Evolutionary conservation across 2,113 vertebrate genomes (phyloP).

Genomic region (Paracanthobrama guichenoti): DNA sequence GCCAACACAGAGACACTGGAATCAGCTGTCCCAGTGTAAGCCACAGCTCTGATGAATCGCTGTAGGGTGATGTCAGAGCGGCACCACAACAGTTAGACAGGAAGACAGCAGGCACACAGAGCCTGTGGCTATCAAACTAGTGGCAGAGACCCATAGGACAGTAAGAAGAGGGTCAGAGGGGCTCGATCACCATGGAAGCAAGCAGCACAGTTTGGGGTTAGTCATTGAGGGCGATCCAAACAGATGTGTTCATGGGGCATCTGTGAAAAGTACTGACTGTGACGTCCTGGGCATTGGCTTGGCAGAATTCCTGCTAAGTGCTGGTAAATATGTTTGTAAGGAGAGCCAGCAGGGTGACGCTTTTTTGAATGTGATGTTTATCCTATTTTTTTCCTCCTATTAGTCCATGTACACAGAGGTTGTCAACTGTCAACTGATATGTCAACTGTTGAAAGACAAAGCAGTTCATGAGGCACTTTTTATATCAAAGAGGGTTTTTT

Average conservation of each 20-base stretch:
- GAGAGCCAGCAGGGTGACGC: neutral
- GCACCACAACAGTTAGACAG: slow-evolving; percentile 1
- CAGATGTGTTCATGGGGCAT: slow-evolving; percentile 20
- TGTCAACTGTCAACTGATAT: too few relatives aligned
- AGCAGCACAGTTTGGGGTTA: neutral
- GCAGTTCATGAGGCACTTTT: slow-evolving; percentile 52
- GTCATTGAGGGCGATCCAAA: neutral
- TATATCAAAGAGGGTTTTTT: slow-evolving; percentile 43
- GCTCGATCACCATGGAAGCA: slow-evolving; percentile 1
- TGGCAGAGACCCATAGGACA: neutral
- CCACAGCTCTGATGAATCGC: slow-evolving; percentile 9
- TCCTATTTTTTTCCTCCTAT: neutral
- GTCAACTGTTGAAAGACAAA: slow-evolving; percentile 22
- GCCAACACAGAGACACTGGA: neutral
- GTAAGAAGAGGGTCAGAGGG: neutral
- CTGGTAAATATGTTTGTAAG: slow-evolving; percentile 23
- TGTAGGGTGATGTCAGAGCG: neutral
- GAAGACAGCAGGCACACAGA: slow-evolving; percentile 10
- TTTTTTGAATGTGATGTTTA: slow-evolving; percentile 23
- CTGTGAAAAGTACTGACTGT: neutral
- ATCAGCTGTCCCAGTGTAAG: neutral
- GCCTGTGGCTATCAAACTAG: neutral
- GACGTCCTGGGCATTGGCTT: neutral
- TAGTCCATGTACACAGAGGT: neutral
- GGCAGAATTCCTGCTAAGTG: slow-evolving; percentile 23